These are phyloP conservation scores for Dinomys branickii DNA, from an alignment of 2,113 vertebrate species.

Conservation along the genomic window DNA sequence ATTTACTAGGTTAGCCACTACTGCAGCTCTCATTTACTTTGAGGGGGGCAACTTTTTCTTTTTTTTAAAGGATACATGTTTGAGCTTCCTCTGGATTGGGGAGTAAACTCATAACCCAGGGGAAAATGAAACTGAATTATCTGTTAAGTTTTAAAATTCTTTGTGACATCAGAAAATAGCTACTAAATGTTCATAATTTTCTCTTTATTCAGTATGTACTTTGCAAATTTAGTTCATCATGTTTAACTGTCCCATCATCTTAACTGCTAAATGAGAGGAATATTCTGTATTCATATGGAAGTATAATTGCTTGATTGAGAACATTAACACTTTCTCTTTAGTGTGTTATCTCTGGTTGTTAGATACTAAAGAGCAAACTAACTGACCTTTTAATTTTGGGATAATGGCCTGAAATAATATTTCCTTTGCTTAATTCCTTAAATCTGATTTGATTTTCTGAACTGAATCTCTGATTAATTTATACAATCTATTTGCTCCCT, in stretches of 20 bases:
- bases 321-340: background rate
- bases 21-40: constrained; percentile 21
- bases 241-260: background rate
- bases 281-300: constrained; percentile 11
- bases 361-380: background rate
- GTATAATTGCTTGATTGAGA: constrained; percentile 1
- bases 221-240: background rate
- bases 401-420: background rate
- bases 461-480: background rate
- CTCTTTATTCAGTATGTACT: background rate
- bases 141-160: constrained; percentile 44
- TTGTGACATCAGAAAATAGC: constrained; percentile 57
- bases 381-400: background rate
- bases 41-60: no score
- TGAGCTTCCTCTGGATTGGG: no score
- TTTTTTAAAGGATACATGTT: no score
- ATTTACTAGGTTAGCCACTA: constrained; percentile 57
- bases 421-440: background rate
- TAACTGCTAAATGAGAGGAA: constrained; percentile 39
- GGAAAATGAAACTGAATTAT: constrained; percentile 43
- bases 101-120: background rate
- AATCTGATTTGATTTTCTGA: background rate
- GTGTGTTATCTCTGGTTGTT: background rate
- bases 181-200: constrained; percentile 49
- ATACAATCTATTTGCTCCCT: background rate